phyloP scores from a whole-genome alignment of 2,797 vertebrate species.

The Liasis olivaceus region DNA sequence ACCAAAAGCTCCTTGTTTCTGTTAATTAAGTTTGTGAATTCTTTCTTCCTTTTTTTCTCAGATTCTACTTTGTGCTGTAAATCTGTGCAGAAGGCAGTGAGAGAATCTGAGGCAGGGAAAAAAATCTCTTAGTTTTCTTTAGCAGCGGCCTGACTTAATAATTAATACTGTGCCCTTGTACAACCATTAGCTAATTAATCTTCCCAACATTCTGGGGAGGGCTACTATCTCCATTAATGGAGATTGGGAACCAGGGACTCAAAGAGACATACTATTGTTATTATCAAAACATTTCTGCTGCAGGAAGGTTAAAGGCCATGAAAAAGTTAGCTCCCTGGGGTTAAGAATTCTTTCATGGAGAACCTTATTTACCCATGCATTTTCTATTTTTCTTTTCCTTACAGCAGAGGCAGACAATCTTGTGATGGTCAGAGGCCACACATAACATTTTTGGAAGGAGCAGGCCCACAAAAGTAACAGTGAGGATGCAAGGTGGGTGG shows the following conservation, averaged over 20 bases:
- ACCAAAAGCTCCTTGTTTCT: slow-evolving; percentile 4
- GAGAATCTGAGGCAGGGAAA: slow-evolving; percentile 40
- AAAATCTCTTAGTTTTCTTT: slow-evolving; percentile 48
- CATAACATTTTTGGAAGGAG: neutral
- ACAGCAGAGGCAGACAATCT: neutral
- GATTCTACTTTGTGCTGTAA: slow-evolving; percentile 22
- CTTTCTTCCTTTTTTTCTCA: slow-evolving; percentile 24
- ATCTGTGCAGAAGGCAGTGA: slow-evolving; percentile 51
- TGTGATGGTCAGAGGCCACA: neutral
- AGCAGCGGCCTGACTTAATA: slow-evolving; percentile 54
- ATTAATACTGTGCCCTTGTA: slow-evolving; percentile 55
- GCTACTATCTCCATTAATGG: slow-evolving; percentile 32
- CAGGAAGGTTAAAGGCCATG: neutral
- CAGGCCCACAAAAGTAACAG: neutral
- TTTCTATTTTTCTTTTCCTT: neutral
- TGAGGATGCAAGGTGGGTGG: neutral
- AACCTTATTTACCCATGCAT: neutral
- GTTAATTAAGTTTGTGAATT: neutral
- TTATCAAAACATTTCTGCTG: slow-evolving; percentile 2
- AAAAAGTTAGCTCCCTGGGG: neutral
- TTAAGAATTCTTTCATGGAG: neutral
- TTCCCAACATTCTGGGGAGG: slow-evolving; percentile 3
- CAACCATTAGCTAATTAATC: slow-evolving; percentile 63
- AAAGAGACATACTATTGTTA: fast-evolving
- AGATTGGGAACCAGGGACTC: neutral